A percentile compares a stretch with the other conserved stretches of the same genome.
Evolutionary conservation across 2,797 vertebrate species (phyloP).

Genomic region (Pseudotriccus pelzelni): DNA sequence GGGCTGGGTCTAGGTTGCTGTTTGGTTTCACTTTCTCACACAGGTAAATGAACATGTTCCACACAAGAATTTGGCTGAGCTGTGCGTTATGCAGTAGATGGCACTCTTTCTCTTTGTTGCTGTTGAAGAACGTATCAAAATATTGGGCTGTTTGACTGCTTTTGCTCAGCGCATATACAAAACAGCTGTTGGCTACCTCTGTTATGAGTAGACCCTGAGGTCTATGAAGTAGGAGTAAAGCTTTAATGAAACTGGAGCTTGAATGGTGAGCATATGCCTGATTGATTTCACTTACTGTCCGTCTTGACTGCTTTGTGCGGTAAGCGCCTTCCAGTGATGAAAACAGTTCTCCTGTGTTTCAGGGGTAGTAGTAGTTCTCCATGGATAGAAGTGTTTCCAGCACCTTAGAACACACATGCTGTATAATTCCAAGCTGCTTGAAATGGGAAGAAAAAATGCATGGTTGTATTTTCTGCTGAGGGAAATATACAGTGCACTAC

Average conservation of each 20-base stretch:
- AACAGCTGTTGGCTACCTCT: background rate
- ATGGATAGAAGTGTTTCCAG: background rate
- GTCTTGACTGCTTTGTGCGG: background rate
- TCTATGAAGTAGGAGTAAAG: background rate
- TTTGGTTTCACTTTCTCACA: background rate
- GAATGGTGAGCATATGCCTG: background rate
- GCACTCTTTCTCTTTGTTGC: constrained; percentile 40
- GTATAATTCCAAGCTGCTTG: background rate
- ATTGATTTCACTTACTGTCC: background rate
- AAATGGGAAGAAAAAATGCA: background rate
- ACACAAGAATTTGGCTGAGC: background rate
- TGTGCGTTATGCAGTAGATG: constrained; percentile 33
- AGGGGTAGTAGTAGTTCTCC: background rate
- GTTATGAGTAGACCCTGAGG: background rate
- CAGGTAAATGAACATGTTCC: background rate
- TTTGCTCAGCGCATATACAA: background rate
- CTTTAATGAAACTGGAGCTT: background rate
- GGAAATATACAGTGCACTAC: background rate
- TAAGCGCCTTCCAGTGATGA: background rate
- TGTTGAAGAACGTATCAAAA: background rate
- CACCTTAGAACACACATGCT: background rate
- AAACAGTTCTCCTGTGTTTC: background rate
- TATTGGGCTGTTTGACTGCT: background rate
- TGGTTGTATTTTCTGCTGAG: background rate
- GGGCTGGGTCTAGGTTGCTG: background rate